These are phyloP conservation scores for Setophaga coronata DNA, from an alignment of 2,113 vertebrate species.

Conservation along the genomic window DNA sequence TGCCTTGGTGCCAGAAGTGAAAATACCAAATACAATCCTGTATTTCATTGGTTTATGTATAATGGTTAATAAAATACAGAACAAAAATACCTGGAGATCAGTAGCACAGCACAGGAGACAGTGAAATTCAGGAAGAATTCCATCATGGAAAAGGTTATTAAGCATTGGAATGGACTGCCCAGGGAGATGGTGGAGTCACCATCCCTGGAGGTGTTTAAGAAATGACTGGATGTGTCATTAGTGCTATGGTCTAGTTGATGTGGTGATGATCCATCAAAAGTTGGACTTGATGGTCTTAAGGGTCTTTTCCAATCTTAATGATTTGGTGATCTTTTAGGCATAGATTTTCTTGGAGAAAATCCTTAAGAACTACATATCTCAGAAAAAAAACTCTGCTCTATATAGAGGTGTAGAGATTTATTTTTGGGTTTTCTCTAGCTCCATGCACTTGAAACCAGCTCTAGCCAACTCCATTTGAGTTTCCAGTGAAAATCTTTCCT, in stretches of 20 bases:
- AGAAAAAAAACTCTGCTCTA: neutral
- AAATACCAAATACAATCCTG: neutral
- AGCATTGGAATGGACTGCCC: neutral
- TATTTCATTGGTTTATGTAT: neutral
- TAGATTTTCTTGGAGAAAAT: neutral
- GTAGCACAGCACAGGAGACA: neutral
- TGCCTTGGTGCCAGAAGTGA: neutral
- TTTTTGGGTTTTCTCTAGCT: neutral
- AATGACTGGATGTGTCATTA: neutral
- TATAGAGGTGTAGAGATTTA: neutral
- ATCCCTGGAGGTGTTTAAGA: neutral
- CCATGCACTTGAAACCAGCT: neutral
- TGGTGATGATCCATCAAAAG: neutral
- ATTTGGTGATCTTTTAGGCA: neutral
- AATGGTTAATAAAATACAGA: neutral
- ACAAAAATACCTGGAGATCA: neutral
- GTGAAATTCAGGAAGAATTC: neutral
- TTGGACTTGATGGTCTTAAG: neutral
- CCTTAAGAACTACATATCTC: neutral
- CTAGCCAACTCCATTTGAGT: neutral
- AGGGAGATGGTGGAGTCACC: neutral
- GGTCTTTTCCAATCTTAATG: neutral
- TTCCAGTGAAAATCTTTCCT: neutral
- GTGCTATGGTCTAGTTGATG: neutral
- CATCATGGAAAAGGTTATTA: neutral